These are phyloP conservation scores for Diarsia mendica DNA, from an alignment of 2,888 invertebrate genomes.

Conservation along the genomic window DNA sequence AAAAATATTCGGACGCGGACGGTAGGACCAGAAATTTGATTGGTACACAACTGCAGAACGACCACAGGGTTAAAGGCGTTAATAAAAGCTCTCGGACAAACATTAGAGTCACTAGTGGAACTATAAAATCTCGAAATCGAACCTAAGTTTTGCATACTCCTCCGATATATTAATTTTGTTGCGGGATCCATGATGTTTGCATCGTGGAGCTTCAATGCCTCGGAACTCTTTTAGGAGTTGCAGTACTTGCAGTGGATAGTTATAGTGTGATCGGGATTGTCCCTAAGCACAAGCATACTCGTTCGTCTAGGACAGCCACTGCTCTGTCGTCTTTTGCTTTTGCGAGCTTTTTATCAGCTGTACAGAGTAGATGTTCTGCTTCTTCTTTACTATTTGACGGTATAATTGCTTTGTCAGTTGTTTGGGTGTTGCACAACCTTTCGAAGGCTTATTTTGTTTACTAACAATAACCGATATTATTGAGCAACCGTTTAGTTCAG, in stretches of 20 bases:
- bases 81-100: not conserved
- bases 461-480: not conserved
- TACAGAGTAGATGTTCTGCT: constrained; percentile 18
- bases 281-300: not conserved
- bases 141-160: not conserved
- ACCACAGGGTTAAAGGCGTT: not conserved
- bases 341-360: not conserved
- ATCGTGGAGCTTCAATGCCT: not conserved
- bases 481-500: not conserved
- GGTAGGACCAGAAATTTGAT: constrained; percentile 31
- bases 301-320: not conserved
- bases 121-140: not conserved
- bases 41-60: constrained; percentile 33
- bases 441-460: constrained; percentile 48
- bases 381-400: not conserved
- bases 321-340: not conserved
- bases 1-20: constrained; percentile 74
- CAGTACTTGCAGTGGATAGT: not conserved
- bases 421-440: constrained; percentile 48
- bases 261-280: not conserved
- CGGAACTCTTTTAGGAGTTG: not conserved
- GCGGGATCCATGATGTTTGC: not conserved
- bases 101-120: not conserved
- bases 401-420: constrained; percentile 30
- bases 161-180: not conserved